Conservation (phyloP, 2,113 vertebrate species). For the Eonycteris spelaea region DNA sequence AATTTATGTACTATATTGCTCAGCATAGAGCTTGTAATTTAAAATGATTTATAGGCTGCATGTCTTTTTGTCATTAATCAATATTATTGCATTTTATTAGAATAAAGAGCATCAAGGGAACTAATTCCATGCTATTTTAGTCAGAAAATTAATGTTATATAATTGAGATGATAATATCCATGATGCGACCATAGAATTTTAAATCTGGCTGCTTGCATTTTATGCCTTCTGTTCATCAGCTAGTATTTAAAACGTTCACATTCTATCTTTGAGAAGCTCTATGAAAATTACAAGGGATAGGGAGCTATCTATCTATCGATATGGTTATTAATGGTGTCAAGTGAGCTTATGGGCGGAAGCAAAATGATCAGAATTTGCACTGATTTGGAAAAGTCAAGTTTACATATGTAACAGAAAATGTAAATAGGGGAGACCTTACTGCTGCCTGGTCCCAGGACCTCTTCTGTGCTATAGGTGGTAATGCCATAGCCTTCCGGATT, state of each 20-base stretch:
- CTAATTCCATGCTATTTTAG: background rate
- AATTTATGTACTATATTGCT: slow-evolving; percentile 62
- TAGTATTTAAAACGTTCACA: background rate
- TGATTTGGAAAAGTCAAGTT: background rate
- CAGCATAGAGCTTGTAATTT: slow-evolving; percentile 57
- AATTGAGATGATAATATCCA: background rate
- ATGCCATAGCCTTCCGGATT: background rate
- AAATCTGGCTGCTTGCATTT: background rate
- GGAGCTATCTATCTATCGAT: rapidly evolving
- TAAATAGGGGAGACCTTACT: background rate
- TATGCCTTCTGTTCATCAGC: background rate
- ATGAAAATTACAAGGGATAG: background rate
- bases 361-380: background rate
- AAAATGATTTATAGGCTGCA: slow-evolving; percentile 40
- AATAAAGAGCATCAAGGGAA: slow-evolving; percentile 10
- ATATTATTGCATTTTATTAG: slow-evolving; percentile 38
- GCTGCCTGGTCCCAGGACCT: background rate
- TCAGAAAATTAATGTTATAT: background rate
- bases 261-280: background rate
- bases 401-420: rapidly evolving
- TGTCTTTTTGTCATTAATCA: slow-evolving; percentile 47
- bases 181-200: background rate
- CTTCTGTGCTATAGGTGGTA: background rate
- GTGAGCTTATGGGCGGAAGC: background rate
- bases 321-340: rapidly evolving